phyloP scores from a whole-genome alignment of 2,888 invertebrate genomes.

The Smittia aterrima region DNA sequence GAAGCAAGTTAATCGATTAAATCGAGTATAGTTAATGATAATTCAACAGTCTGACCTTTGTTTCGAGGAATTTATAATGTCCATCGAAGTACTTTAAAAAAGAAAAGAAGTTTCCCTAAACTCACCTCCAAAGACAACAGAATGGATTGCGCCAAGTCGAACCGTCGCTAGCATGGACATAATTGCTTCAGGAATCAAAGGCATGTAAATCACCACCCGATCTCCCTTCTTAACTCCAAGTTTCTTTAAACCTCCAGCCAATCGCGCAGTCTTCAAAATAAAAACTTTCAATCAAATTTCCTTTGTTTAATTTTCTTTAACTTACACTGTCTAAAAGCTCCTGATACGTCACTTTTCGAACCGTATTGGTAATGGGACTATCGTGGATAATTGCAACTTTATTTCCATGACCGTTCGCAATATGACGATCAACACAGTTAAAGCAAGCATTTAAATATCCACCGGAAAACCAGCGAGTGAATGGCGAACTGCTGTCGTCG shows the following conservation, averaged over 20 bases:
- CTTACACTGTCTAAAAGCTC: slow-evolving; percentile 75
- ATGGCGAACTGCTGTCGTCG: slow-evolving; percentile 65
- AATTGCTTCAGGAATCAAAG: slow-evolving; percentile 86
- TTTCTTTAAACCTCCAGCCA: slow-evolving; percentile 76
- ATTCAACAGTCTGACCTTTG: slow-evolving; percentile 35
- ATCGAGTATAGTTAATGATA: slow-evolving; percentile 18
- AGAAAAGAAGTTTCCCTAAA: slow-evolving; percentile 11
- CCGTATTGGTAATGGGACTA: slow-evolving; percentile 78
- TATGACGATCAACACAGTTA: slow-evolving; percentile 89
- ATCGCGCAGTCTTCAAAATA: slow-evolving; percentile 61
- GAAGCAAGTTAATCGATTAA: neutral
- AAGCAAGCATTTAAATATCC: slow-evolving; percentile 91
- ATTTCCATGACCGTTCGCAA: slow-evolving; percentile 72
- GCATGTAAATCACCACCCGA: slow-evolving; percentile 90
- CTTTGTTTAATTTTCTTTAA: neutral
- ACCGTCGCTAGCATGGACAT: slow-evolving; percentile 86
- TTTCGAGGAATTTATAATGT: slow-evolving; percentile 22
- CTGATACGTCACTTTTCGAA: slow-evolving; percentile 74
- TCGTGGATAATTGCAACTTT: slow-evolving; percentile 85
- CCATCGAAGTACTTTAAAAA: too few relatives aligned
- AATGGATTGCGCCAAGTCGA: slow-evolving; percentile 87
- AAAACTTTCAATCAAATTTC: slow-evolving; percentile 42
- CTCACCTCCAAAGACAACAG: slow-evolving; percentile 88
- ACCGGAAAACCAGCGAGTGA: slow-evolving; percentile 54
- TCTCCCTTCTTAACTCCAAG: slow-evolving; percentile 81